Evolutionary conservation across 1,140 invertebrate genomes (phyloP).

Genomic region (Riptortus pedestris): DNA sequence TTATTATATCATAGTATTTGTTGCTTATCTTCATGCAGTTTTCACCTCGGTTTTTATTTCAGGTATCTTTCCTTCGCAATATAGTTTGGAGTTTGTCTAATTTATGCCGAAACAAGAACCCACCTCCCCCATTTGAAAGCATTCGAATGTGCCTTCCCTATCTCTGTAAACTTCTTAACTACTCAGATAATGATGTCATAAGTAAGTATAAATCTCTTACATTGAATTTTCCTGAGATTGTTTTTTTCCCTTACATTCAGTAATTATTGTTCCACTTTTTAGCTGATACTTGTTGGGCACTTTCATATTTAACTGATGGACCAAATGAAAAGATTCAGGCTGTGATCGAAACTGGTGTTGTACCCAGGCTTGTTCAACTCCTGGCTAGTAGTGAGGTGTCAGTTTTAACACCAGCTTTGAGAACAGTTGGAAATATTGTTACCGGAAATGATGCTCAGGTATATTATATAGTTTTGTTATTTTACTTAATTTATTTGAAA

Average conservation of each 20-base stretch:
- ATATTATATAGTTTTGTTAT: constrained; percentile 13
- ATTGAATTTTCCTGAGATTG: not conserved
- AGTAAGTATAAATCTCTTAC: constrained; percentile 38
- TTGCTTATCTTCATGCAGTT: too few species aligned
- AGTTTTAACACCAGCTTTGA: constrained; percentile 79
- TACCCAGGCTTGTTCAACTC: constrained; percentile 64
- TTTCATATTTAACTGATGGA: constrained; percentile 92
- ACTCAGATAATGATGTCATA: constrained; percentile 62
- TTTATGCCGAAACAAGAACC: constrained; percentile 85
- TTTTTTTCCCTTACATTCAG: not conserved
- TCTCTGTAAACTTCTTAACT: constrained; percentile 63
- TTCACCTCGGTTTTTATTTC: constrained; percentile 30
- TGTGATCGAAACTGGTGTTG: constrained; percentile 58
- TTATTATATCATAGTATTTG: too few species aligned
- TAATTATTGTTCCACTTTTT: constrained; percentile 28
- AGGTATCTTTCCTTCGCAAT: constrained; percentile 44
- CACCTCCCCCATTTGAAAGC: constrained; percentile 62
- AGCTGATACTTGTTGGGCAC: constrained; percentile 92
- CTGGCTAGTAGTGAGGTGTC: constrained; percentile 58
- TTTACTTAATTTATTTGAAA: not conserved
- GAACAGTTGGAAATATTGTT: constrained; percentile 79
- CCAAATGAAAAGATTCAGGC: constrained; percentile 86
- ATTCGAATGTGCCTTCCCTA: constrained; percentile 72
- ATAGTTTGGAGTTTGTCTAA: constrained; percentile 89
- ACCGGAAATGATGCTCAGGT: constrained; percentile 69